These are phyloP conservation scores for Venusia cambrica DNA, from an alignment of 2,888 invertebrate species.

Conservation along the genomic window DNA sequence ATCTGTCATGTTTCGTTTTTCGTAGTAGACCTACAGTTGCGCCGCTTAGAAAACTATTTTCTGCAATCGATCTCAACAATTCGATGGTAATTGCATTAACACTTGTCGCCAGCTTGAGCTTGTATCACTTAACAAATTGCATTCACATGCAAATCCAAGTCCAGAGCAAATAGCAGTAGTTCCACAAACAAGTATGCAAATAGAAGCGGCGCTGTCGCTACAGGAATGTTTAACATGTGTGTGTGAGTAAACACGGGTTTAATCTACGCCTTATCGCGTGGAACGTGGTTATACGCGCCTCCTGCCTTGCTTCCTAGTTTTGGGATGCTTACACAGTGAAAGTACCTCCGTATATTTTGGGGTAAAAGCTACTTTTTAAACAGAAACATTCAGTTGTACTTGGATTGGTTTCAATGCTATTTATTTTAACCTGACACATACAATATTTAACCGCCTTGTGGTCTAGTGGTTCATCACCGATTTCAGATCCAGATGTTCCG, in stretches of 20 bases:
- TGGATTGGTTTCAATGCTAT: no score
- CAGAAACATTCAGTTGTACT: no score
- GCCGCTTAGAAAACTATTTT: no score
- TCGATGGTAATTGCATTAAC: slow-evolving; percentile 26
- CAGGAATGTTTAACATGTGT: slow-evolving; percentile 70
- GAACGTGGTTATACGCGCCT: slow-evolving; percentile 21
- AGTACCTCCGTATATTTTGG: no score
- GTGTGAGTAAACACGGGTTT: slow-evolving; percentile 72
- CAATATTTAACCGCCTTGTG: no score
- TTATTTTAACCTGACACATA: no score
- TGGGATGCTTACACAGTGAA: background rate
- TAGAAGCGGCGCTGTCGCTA: slow-evolving; percentile 62
- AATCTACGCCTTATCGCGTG: slow-evolving; percentile 72
- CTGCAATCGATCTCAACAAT: slow-evolving; percentile 18
- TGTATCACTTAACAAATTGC: slow-evolving; percentile 46
- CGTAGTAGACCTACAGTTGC: no score
- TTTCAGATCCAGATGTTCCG: no score
- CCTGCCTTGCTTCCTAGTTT: slow-evolving; percentile 3
- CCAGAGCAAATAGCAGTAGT: slow-evolving; percentile 67
- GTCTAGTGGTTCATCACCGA: no score
- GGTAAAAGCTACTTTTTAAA: no score
- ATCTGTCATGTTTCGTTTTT: no score
- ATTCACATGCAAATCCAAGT: slow-evolving; percentile 43
- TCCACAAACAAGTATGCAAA: slow-evolving; percentile 72
- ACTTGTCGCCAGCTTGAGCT: slow-evolving; percentile 25